Evolutionary conservation across 2,888 invertebrate species (phyloP).

Genomic region (Lithophane socia): DNA sequence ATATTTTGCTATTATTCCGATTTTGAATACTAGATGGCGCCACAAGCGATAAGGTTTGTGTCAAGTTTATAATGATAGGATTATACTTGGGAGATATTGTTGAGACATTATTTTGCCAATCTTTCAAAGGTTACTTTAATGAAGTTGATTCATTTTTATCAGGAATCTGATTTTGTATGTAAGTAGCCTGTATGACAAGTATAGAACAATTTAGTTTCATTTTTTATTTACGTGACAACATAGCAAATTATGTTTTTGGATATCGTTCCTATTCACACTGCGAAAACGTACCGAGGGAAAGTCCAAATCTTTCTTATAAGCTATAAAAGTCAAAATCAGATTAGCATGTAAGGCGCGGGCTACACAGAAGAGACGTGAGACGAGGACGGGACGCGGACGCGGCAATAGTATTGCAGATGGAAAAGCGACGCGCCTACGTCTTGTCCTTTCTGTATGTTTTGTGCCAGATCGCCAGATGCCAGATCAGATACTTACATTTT

Average conservation of each 20-base stretch:
- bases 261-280: slow-evolving; percentile 57
- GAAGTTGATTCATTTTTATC: slow-evolving; percentile 49
- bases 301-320: background rate
- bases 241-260: slow-evolving; percentile 57
- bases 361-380: no score
- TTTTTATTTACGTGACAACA: slow-evolving; percentile 46
- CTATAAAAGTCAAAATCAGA: background rate
- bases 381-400: no score
- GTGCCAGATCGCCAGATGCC: no score
- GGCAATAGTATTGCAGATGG: no score
- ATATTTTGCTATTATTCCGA: background rate
- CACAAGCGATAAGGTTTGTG: background rate
- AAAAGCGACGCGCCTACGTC: no score
- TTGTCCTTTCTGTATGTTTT: no score
- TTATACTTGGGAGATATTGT: no score
- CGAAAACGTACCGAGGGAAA: slow-evolving; percentile 34
- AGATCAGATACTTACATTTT: no score
- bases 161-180: slow-evolving; percentile 64
- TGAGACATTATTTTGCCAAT: slow-evolving; percentile 27
- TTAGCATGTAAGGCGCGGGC: no score
- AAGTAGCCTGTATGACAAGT: slow-evolving; percentile 64
- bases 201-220: slow-evolving; percentile 64
- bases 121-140: slow-evolving; percentile 44
- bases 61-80: background rate
- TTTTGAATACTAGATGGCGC: slow-evolving; percentile 10